Conservation (phyloP, 2,888 invertebrate species). For the Ellobium chinense region DNA sequence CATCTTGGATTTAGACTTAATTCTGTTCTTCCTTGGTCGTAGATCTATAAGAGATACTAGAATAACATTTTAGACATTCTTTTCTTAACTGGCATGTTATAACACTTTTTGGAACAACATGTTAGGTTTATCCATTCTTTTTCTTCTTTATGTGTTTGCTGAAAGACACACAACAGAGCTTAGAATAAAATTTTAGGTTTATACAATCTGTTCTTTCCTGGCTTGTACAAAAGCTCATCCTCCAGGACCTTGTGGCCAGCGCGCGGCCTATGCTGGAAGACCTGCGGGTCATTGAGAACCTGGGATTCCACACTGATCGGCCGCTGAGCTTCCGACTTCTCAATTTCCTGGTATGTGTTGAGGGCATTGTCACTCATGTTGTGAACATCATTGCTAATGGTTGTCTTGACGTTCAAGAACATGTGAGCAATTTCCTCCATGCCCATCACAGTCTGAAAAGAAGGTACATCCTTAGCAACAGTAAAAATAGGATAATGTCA, state of each 20-base stretch:
- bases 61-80: too few relatives aligned
- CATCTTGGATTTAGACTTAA: too few relatives aligned
- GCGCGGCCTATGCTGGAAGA: conserved; percentile 44
- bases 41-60: too few relatives aligned
- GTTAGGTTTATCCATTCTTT: too few relatives aligned
- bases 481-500: too few relatives aligned
- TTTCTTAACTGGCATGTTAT: too few relatives aligned
- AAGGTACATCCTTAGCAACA: background rate
- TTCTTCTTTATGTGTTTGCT: too few relatives aligned
- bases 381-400: conserved; percentile 65
- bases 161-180: too few relatives aligned
- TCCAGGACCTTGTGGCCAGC: conserved; percentile 50
- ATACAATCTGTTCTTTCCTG: background rate
- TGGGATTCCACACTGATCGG: conserved; percentile 63
- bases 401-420: conserved; percentile 63
- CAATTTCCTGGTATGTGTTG: conserved; percentile 50
- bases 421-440: conserved; percentile 68
- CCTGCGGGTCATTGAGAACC: conserved; percentile 61
- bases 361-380: conserved; percentile 58
- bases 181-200: conserved; percentile 6
- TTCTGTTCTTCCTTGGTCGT: too few relatives aligned
- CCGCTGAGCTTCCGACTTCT: conserved; percentile 48
- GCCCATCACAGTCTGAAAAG: conserved; percentile 61
- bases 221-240: conserved; percentile 53
- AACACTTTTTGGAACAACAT: too few relatives aligned